A percentile compares a stretch with the other conserved stretches of the same genome.
Evolutionary conservation across 2,797 vertebrate genomes (phyloP).

Genomic region (Thalassophryne amazonica): DNA sequence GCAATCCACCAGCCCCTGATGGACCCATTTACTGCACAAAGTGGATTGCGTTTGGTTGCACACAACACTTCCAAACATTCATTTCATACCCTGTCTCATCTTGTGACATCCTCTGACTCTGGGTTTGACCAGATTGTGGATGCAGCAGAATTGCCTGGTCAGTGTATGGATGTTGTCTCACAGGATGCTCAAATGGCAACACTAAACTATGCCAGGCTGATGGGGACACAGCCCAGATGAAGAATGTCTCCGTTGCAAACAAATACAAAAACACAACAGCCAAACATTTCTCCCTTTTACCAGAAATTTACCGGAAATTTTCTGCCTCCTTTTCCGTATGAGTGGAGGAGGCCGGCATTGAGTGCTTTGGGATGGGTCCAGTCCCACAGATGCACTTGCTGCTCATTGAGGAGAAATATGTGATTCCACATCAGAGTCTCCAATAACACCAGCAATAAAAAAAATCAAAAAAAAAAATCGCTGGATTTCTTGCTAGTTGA

Average conservation of each 20-base stretch:
- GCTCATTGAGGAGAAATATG: too few relatives aligned
- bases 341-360: too few relatives aligned
- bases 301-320: slow-evolving; percentile 31
- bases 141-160: slow-evolving; percentile 32
- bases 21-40: slow-evolving; percentile 68
- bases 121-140: slow-evolving; percentile 37
- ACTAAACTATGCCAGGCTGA: slow-evolving; percentile 33
- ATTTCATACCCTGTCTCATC: slow-evolving; percentile 52
- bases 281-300: slow-evolving; percentile 40
- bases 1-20: slow-evolving; percentile 59
- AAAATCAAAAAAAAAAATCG: too few relatives aligned
- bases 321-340: too few relatives aligned
- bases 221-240: slow-evolving; percentile 43
- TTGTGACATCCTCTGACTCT: not conserved
- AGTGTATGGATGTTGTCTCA: slow-evolving; percentile 21
- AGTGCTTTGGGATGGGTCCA: too few relatives aligned
- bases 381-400: too few relatives aligned
- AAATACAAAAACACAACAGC: slow-evolving; percentile 52
- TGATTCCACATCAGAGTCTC: too few relatives aligned
- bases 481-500: too few relatives aligned
- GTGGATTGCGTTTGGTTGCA: slow-evolving; percentile 59
- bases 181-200: slow-evolving; percentile 34
- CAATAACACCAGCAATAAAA: too few relatives aligned
- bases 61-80: slow-evolving; percentile 54
- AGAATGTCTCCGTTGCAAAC: slow-evolving; percentile 30